Base-by-base conservation (phyloP, 2,888 invertebrate genomes). In the Boloria euphrosyne region DNA sequence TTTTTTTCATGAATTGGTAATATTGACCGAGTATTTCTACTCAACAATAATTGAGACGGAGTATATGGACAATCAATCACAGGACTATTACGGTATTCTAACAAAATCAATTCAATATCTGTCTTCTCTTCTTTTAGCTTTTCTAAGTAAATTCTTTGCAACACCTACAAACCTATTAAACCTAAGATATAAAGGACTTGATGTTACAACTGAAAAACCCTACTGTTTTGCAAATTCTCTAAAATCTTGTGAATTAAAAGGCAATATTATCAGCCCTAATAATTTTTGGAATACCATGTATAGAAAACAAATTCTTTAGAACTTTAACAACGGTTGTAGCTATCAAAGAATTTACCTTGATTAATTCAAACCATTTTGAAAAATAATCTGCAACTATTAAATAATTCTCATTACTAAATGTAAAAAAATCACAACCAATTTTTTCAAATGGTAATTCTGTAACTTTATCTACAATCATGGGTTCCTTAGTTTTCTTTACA, bases 341-440 rank as follows among this genome's bases (percentile, higher is more conserved):
- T 18, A 18, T 13, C 7, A 52, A 18, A 18, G 51, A 52, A 22
- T 18, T 52, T 7, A 52, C 51, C 18, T 52, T 52, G 7, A 52
- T 6, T 52, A 52, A 18, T 18, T 52, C 22, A 52, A 52, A 52
- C 51, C 51, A 51, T 51, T 51, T 51, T 10, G 51, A 51, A 51
- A 10, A 51, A 18, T 51, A 51, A 51, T 51, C 51, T 10, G 51
- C 51, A 10, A 51, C 18, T 51, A 51, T 18, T 51, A 51, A 51
- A 51, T 51, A 51, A 51, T 51, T 51, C 4, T 51, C 51, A 51
- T 51, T 51, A 18, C 3, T 10, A 13, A 51, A 51, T 16, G n/a
- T 51, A 18, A 51, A 51, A 51, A 51, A 51, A 51, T 51, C 51
- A 51, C 51, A 51, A 18, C 51, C 51, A 18, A 51, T 18, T 51